These are phyloP conservation scores for Drosophila kuntzei DNA, from an alignment of 2,888 invertebrate species.

Conservation along the genomic window DNA sequence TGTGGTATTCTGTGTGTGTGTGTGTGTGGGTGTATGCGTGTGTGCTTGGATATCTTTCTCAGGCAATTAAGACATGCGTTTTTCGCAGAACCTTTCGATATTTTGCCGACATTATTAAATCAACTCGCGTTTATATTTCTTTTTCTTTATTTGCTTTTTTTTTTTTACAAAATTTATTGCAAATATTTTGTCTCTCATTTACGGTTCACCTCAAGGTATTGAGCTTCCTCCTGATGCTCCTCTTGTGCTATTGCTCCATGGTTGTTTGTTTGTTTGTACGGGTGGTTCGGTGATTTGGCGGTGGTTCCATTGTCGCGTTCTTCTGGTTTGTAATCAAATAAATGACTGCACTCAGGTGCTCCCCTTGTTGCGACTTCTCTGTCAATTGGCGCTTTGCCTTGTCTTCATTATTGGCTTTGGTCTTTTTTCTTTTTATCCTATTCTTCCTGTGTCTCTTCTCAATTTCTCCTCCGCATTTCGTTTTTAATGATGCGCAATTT, in stretches of 20 bases:
- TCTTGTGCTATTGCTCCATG: not conserved
- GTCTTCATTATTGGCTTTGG: slow-evolving; percentile 67
- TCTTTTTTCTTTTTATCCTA: slow-evolving; percentile 6
- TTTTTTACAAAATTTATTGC: slow-evolving; percentile 44
- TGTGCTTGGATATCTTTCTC: slow-evolving; percentile 27
- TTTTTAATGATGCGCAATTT: slow-evolving; percentile 80
- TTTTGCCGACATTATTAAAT: slow-evolving; percentile 40
- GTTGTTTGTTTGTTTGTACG: slow-evolving; percentile 31
- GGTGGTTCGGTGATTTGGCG: slow-evolving; percentile 5
- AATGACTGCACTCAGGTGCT: slow-evolving; percentile 74
- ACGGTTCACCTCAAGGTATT: slow-evolving; percentile 35
- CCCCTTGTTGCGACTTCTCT: slow-evolving; percentile 3
- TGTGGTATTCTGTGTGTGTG: slow-evolving; percentile 8
- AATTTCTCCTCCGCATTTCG: slow-evolving; percentile 23
- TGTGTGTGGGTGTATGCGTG: slow-evolving; percentile 1
- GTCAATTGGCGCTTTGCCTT: slow-evolving; percentile 36
- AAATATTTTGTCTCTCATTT: slow-evolving; percentile 52
- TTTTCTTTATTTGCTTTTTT: not conserved
- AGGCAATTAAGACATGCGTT: slow-evolving; percentile 47
- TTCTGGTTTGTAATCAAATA: slow-evolving; percentile 72
- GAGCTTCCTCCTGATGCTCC: not conserved
- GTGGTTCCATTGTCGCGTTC: slow-evolving; percentile 49
- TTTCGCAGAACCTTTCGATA: slow-evolving; percentile 11
- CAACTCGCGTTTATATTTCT: slow-evolving; percentile 43
- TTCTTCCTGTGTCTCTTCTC: not conserved